Evolutionary conservation across 35 echinoderm and acorn worm genomes (phyloP).

Genomic region (Eucidaris tribuloides): DNA sequence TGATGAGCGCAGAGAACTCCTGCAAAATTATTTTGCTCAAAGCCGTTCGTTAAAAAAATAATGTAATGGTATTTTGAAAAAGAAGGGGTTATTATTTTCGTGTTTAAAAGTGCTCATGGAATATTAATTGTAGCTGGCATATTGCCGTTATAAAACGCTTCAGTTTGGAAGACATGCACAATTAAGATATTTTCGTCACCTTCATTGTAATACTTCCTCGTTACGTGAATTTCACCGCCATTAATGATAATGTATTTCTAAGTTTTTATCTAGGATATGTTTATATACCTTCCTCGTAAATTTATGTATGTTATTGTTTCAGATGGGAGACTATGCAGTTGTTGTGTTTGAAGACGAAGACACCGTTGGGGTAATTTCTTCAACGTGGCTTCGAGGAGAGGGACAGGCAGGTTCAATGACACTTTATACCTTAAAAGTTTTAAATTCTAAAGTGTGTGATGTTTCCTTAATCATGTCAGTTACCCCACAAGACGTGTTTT

Average conservation of each 20-base stretch:
- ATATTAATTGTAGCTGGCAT: too few species aligned
- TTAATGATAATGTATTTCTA: neutral
- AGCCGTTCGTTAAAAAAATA: too few species aligned
- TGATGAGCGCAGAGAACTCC: too few species aligned
- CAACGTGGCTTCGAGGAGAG: conserved; percentile 10
- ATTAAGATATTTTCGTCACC: neutral
- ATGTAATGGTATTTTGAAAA: too few species aligned
- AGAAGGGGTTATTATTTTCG: too few species aligned
- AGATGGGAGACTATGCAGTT: conserved; percentile 34
- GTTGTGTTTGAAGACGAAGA: conserved; percentile 21
- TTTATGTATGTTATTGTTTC: too few species aligned
- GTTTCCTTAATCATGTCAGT: neutral
- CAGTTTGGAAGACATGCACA: neutral
- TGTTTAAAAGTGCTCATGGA: too few species aligned
- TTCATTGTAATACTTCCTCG: neutral
- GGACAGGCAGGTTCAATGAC: neutral
- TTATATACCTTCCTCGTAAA: too few species aligned
- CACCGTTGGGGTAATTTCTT: conserved; percentile 14
- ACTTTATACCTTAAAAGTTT: neutral
- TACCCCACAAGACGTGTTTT: neutral
- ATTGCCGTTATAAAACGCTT: too few species aligned
- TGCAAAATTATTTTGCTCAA: too few species aligned
- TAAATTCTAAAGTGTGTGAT: neutral
- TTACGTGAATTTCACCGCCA: neutral
- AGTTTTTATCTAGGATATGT: too few species aligned